Evolutionary conservation across 2,888 invertebrate species (phyloP), one percentile per base, ranked within the genome.

Genomic region (Carpatolechia fugitivella): DNA sequence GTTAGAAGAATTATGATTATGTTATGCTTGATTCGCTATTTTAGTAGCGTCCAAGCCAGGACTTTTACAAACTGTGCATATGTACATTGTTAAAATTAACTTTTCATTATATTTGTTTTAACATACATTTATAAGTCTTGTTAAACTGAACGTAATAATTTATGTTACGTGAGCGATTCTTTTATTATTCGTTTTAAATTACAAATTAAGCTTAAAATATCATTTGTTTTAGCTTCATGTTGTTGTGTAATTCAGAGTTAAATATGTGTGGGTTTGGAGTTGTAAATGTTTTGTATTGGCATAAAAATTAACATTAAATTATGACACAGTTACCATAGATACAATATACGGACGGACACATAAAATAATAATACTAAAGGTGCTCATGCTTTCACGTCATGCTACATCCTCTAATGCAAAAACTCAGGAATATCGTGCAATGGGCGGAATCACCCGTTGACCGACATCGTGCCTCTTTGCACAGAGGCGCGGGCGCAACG

Each of bases 401-500:
- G 79, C 77, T 65, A 68, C 24, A 63, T 71, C 68, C 64, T 67
- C 60, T 64, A 80, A 78, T 83, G 85, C 85, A 76, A 69, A 76
- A 75, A 76, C 71, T 70, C 62, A 75, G 72, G 76, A 76, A 72
- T 70, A 72, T 30, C 29, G 58, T 51, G 71, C 66, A 70, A 65
- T 72, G 68, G 71, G 72, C 66, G 71, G 76, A 73, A 65, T 73
- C 70, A 78, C 76, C 74, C 75, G 75, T 66, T 84, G 85, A 85
- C 85, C 85, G 87, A 87, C 78, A 81, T 85, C 69, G 79, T 74
- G 78, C 69, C 73, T 74, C 69, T 76, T 76, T 74, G 74, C 70
- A 70, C 65, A 76, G 70, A 74, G 80, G 83, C 85, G 85, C 89
- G 86, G 83, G 86, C 86, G 86, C 87, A 82, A 76, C 77, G 69